Evolutionary conservation across 1,140 invertebrate genomes (phyloP), one percentile per base, ranked within the genome.

Genomic region (Zaprionus nigranus): DNA sequence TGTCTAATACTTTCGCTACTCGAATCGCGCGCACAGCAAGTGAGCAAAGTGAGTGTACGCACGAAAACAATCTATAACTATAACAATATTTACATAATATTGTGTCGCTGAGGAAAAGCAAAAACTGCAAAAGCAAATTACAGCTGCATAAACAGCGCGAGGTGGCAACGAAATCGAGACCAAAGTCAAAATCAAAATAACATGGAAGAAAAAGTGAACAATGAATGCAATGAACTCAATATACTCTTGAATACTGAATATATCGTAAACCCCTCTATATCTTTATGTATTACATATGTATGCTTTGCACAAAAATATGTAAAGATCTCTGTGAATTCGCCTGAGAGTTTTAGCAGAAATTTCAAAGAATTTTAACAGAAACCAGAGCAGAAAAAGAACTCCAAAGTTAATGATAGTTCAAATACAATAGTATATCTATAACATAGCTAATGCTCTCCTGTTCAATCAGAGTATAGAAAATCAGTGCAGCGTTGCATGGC

Each of bases 401-500:
- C 12, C 2, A 15, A 13, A 43, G 13, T 59, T 38, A 15, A 15
- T 15, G n/a, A 46, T 7, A 49, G 15, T 51, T 51, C 30, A 6
- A 51, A 5, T 26, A 5, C 24, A 26, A 26, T 34, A 34, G 9
- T 30, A 3, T 22, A 17, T 30, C 43, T 26, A 34, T 61, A 1
- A 4, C 66, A n/a, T 73, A 53, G 59, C 79, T 63, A 72, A 46
- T 51, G 40, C 56, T 61, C 20, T 17, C 34, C 28, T 7, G 9
- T 13, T 6, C 6, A 3, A 28, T 12, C 7, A 51, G 22, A 2
- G 54, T 59, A 71, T 54, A 71, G n/a, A 46, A 81, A 67, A 68
- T 74, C 75, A 73, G 62, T 87, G 77, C 79, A 90, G 81, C 62
- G 69, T 82, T 79, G 85, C 76, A 79, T 90, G 78, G 69, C 54